A percentile compares a stretch with the other conserved stretches of the same genome.
These are phyloP conservation scores for Todus mexicanus DNA, from an alignment of 2,797 vertebrate species.

Conservation along the genomic window DNA sequence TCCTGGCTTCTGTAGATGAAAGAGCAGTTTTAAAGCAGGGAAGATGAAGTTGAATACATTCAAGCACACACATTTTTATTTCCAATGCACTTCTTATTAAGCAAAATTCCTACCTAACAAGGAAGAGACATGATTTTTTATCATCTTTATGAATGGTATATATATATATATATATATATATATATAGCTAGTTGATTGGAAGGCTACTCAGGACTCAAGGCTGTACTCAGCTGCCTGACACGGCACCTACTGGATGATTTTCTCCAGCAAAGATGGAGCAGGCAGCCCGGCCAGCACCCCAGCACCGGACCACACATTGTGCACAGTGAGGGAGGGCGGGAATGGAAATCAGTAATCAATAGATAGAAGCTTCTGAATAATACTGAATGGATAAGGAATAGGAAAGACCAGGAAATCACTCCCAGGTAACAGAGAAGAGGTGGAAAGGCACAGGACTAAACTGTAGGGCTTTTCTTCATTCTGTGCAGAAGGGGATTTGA, in stretches of 20 bases:
- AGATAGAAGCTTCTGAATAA: neutral
- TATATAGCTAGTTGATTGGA: neutral
- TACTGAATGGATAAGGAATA: neutral
- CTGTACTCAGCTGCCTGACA: neutral
- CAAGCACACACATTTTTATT: neutral
- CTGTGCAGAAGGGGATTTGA: neutral
- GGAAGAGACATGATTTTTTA: neutral
- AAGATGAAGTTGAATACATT: neutral
- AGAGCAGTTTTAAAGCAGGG: neutral
- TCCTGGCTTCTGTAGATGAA: neutral
- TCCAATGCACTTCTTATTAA: neutral
- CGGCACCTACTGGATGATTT: neutral
- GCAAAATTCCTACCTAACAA: neutral
- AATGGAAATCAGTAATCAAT: neutral
- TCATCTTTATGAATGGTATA: neutral
- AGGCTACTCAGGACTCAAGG: neutral
- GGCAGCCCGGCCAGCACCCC: neutral
- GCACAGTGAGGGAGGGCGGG: neutral
- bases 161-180: neutral
- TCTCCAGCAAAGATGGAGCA: neutral
- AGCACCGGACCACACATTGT: neutral
- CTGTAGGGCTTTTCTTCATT: neutral
- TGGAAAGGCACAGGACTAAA: neutral
- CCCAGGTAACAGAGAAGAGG: neutral
- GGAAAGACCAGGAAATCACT: neutral